Conservation (phyloP, 2,113 vertebrate species). For the Numenius arquata region DNA sequence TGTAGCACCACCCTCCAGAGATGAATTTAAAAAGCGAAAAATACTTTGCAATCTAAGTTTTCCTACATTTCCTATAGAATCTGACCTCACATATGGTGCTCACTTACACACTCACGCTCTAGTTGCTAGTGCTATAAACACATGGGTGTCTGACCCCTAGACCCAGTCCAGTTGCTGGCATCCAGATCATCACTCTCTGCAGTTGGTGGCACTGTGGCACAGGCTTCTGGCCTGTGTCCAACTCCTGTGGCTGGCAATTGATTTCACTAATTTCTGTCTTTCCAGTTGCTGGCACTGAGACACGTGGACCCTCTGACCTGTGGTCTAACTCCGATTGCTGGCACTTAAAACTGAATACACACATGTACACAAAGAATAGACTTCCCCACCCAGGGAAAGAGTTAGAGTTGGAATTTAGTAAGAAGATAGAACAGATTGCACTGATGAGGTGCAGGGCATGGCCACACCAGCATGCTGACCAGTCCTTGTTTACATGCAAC, state of each 20-base stretch:
- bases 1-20: background rate
- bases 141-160: too few species aligned
- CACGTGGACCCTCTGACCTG: background rate
- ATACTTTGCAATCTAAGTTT: background rate
- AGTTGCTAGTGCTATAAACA: too few species aligned
- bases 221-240: background rate
- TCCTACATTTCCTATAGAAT: too few species aligned
- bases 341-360: too few species aligned
- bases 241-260: background rate
- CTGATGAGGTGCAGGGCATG: background rate
- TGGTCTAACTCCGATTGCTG: background rate
- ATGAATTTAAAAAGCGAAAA: background rate
- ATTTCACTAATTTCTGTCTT: background rate
- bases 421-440: background rate
- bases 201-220: background rate
- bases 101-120: background rate
- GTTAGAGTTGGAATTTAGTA: background rate
- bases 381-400: background rate
- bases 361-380: background rate
- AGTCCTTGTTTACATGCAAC: background rate
- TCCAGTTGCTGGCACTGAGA: background rate
- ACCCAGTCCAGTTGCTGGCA: background rate
- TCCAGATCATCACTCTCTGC: background rate
- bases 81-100: background rate
- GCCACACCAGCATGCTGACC: background rate